Percentiles rank a stretch among this genome's conserved stretches.
Conservation (phyloP, 2,797 vertebrate genomes). For the Acomys russatus region DNA sequence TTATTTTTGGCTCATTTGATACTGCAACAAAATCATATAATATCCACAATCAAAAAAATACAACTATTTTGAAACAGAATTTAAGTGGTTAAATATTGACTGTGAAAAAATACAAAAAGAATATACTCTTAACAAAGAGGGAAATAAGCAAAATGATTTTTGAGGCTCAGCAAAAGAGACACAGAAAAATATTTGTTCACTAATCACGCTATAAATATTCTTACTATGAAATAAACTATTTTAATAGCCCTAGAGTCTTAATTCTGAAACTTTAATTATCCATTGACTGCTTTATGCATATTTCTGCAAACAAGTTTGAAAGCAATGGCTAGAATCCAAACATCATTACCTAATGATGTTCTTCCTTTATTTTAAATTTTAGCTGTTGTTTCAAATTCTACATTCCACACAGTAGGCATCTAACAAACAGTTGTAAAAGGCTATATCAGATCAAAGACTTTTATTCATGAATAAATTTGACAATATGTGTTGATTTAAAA, state of each 20-base stretch:
- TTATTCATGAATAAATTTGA: constrained; percentile 40
- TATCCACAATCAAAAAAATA: constrained; percentile 2
- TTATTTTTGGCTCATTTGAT: background rate
- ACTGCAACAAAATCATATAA: constrained; percentile 14
- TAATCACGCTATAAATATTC: background rate
- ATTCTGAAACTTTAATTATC: constrained; percentile 41
- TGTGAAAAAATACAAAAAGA: constrained; percentile 23
- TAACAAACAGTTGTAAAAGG: constrained; percentile 36
- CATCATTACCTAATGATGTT: background rate
- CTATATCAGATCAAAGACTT: background rate
- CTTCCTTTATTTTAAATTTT: constrained; percentile 24
- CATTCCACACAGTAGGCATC: background rate
- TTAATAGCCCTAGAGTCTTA: constrained; percentile 5
- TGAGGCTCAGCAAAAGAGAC: constrained; percentile 32
- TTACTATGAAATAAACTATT: constrained; percentile 25
- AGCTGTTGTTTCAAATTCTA: constrained; percentile 7
- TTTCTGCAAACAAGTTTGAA: constrained; percentile 46
- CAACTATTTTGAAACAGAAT: constrained; percentile 14
- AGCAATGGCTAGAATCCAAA: background rate
- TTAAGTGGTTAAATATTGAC: constrained; percentile 56
- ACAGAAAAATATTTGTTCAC: background rate
- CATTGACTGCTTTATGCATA: constrained; percentile 8
- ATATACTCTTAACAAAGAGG: background rate
- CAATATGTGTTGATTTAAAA: background rate
- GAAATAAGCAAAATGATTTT: constrained; percentile 34